Percentiles rank a stretch among this genome's conserved stretches.
Evolutionary conservation across 2,113 vertebrate genomes (phyloP).

Genomic region (Kobus ellipsiprymnus): DNA sequence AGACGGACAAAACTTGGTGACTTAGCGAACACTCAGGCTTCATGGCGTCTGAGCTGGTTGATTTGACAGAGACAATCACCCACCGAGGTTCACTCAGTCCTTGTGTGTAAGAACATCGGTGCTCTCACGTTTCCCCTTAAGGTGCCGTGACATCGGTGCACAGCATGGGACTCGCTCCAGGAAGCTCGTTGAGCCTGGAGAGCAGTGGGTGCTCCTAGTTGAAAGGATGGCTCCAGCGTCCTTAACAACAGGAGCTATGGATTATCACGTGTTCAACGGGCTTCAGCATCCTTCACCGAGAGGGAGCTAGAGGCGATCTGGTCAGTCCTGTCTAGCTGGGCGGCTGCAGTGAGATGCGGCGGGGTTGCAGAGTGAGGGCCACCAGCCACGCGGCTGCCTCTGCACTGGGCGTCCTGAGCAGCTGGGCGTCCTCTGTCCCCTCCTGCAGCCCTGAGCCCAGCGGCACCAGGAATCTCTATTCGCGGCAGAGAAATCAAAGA

Average conservation of each 20-base stretch:
- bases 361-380: background rate
- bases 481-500: conserved; percentile 49
- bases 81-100: background rate
- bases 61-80: background rate
- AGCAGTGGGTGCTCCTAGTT: background rate
- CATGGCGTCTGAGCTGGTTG: background rate
- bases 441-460: background rate
- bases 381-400: background rate
- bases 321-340: background rate
- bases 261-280: background rate
- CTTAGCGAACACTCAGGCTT: background rate
- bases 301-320: background rate
- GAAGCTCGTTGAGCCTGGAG: background rate
- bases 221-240: background rate
- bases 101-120: background rate
- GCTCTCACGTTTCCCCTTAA: background rate
- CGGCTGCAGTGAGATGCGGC: no score
- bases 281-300: background rate
- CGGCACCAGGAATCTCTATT: background rate
- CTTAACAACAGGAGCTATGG: background rate
- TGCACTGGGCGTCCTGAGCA: background rate
- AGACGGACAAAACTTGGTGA: background rate
- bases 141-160: no score
- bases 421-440: rapidly evolving
- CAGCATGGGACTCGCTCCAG: background rate